phyloP scores from a whole-genome alignment of 2,797 vertebrate species.

The Paguma larvata region DNA sequence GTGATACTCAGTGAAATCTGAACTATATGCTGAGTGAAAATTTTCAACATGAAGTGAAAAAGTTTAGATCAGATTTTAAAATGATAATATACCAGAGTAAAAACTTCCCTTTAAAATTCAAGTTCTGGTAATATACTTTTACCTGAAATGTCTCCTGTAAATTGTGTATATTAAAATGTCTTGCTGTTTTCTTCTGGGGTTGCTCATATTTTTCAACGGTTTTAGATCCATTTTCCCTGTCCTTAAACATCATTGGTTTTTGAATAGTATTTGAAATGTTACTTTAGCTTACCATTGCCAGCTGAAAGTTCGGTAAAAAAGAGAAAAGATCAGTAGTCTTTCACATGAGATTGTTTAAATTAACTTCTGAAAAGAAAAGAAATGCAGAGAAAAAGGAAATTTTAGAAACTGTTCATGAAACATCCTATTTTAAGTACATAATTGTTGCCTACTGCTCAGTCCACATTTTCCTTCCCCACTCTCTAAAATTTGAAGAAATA shows the following conservation, averaged over 20 bases:
- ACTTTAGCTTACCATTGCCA: not conserved
- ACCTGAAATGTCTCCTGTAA: constrained; percentile 27
- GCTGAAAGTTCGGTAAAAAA: not conserved
- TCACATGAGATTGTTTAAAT: constrained; percentile 17
- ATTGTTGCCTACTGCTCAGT: not conserved
- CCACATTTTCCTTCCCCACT: not conserved
- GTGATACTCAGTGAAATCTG: not conserved
- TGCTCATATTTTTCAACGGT: not conserved
- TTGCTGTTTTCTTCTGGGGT: not conserved
- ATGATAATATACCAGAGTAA: constrained; percentile 29
- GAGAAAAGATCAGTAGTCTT: not conserved
- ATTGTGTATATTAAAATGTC: constrained; percentile 24
- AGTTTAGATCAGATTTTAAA: constrained; percentile 54
- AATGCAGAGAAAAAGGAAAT: constrained; percentile 17
- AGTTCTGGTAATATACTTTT: constrained; percentile 14
- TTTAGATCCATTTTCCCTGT: not conserved
- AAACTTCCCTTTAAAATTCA: constrained; percentile 52
- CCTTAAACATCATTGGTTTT: not conserved
- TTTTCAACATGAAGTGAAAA: not conserved
- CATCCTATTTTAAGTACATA: not conserved
- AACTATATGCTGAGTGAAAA: constrained; percentile 50
- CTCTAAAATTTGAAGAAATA: constrained; percentile 26
- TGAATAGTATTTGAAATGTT: constrained; percentile 14
- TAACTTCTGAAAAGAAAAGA: not conserved
- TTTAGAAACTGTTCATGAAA: not conserved